These are phyloP conservation scores for Plectrocnemia conspersa DNA, from an alignment of 1,140 invertebrate species.

Conservation along the genomic window DNA sequence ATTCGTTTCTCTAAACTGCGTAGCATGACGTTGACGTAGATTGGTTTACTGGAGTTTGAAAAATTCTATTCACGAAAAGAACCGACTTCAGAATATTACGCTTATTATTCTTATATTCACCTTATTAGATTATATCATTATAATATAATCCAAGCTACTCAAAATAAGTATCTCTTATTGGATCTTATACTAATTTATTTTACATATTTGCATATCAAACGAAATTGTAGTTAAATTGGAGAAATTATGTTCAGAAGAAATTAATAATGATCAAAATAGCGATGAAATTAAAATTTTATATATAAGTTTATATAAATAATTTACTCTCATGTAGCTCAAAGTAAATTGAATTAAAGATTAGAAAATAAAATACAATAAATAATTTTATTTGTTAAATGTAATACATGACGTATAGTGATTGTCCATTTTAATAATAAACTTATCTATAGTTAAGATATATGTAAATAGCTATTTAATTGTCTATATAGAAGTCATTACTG, in stretches of 20 bases:
- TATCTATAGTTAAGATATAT: too few species aligned
- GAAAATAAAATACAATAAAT: too few species aligned
- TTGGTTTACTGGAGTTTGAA: too few species aligned
- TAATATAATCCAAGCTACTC: too few species aligned
- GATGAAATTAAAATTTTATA: not conserved
- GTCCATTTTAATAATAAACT: not conserved
- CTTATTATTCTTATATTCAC: too few species aligned
- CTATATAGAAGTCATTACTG: not conserved
- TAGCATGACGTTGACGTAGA: too few species aligned
- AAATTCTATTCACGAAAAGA: too few species aligned
- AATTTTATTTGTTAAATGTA: not conserved
- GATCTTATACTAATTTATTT: not conserved
- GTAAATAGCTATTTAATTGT: too few species aligned
- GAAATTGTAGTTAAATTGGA: not conserved
- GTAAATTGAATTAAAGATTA: conserved; percentile 6
- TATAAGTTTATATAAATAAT: not conserved
- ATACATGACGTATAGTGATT: not conserved
- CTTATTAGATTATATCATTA: too few species aligned
- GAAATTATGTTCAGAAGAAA: not conserved
- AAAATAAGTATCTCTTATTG: too few species aligned
- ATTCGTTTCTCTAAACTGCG: too few species aligned
- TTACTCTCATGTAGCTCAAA: not conserved
- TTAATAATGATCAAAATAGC: not conserved
- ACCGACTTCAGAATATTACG: too few species aligned
- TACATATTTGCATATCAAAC: not conserved